Base-by-base conservation (phyloP, 2,113 vertebrate species). In the Tragelaphus imberbis region DNA sequence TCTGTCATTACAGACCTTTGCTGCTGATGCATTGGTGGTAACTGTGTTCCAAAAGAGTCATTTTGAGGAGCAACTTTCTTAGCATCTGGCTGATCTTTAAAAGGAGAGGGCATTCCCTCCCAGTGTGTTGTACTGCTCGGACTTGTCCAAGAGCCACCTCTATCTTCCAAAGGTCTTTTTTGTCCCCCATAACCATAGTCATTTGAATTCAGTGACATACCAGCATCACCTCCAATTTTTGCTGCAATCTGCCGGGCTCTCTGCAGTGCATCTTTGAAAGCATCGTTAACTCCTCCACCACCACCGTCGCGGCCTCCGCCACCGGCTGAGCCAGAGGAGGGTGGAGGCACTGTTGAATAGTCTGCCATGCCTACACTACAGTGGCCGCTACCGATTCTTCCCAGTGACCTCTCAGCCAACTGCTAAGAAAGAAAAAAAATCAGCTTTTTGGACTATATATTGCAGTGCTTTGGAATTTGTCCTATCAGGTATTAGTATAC, bases 231-330 rank as follows among this genome's bases (percentile, higher is more conserved):
- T 77, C 99, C 99, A 91, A 99, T 99, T 99, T 99, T 99, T 88
- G 99, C 99, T 98, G 99, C 99, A 89, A 99, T 99, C 99, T 99
- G n/a, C n/a, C n/a, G n/a, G n/a, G n/a, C n/a, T n/a, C n/a, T n/a
- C n/a, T n/a, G n/a, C n/a, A n/a, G n/a, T n/a, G n/a, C n/a, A n/a
- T n/a, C n/a, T n/a, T n/a, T n/a, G n/a, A n/a, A n/a, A n/a, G n/a
- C n/a, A n/a, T n/a, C n/a, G n/a, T n/a, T n/a, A n/a, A n/a, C n/a
- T n/a, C n/a, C n/a, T n/a, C n/a, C n/a, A n/a, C n/a, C n/a, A n/a
- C n/a, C n/a, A n/a, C n/a, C n/a, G n/a, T n/a, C n/a, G n/a, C n/a
- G n/a, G n/a, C n/a, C n/a, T n/a, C n/a, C n/a, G n/a, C n/a, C n/a
- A n/a, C n/a, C n/a, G n/a, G n/a, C n/a, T n/a, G n/a, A n/a, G n/a